Evolutionary conservation across 2,797 vertebrate species (phyloP).

Genomic region (Arrhamphus sclerolepis): DNA sequence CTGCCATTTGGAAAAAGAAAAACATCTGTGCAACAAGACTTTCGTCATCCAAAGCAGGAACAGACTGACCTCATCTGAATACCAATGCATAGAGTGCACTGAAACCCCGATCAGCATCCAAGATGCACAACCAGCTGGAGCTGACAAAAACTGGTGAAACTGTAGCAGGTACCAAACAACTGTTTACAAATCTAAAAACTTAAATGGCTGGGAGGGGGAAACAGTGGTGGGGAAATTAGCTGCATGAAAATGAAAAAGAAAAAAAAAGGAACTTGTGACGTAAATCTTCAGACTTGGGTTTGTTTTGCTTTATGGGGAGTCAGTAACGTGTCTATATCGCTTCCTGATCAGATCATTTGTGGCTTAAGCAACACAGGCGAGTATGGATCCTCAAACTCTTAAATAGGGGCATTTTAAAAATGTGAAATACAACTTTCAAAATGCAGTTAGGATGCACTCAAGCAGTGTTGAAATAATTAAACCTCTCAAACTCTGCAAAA

Average conservation of each 20-base stretch:
- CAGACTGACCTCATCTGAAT: background rate
- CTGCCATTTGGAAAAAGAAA: no score
- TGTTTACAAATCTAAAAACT: no score
- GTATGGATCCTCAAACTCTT: background rate
- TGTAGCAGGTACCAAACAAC: no score
- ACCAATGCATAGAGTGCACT: background rate
- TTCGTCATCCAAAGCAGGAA: background rate
- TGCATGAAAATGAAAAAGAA: background rate
- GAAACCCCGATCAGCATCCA: background rate
- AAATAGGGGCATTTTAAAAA: slow-evolving; percentile 10
- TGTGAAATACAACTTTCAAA: slow-evolving; percentile 6
- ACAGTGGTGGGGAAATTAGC: background rate
- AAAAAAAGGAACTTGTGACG: no score
- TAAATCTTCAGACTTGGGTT: slow-evolving; percentile 1
- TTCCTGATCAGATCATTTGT: background rate
- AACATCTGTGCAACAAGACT: background rate
- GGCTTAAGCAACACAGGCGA: background rate
- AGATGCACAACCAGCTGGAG: background rate
- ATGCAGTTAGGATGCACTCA: slow-evolving; percentile 14
- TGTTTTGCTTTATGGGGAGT: slow-evolving; percentile 7
- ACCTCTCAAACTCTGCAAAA: slow-evolving; percentile 33
- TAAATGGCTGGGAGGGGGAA: no score
- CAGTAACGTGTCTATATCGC: slow-evolving; percentile 5
- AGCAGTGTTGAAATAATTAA: slow-evolving; percentile 24
- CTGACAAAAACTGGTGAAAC: no score